Evolutionary conservation across 2,113 vertebrate species (phyloP).

Genomic region (Aspidoscelis tigris): DNA sequence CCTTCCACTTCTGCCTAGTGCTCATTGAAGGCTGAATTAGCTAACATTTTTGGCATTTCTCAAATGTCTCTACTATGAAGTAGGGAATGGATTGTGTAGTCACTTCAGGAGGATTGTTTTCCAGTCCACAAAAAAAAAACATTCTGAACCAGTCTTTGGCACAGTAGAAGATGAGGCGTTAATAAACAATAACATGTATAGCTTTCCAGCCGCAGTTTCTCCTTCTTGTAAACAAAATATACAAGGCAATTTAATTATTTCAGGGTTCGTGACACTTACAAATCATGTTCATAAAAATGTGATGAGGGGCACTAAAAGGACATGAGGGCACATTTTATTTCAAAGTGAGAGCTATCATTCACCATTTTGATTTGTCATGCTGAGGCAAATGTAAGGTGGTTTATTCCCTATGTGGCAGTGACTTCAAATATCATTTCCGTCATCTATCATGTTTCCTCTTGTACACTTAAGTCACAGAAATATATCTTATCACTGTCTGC

Average conservation of each 20-base stretch:
- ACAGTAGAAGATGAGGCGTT: constrained; percentile 18
- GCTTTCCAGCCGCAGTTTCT: constrained; percentile 17
- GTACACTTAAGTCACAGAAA: constrained; percentile 39
- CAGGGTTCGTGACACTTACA: constrained; percentile 60
- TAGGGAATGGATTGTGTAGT: no score
- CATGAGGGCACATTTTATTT: constrained; percentile 52
- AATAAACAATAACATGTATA: constrained; percentile 46
- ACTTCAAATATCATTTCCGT: constrained; percentile 22
- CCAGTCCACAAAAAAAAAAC: constrained; percentile 1
- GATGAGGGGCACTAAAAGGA: constrained; percentile 66
- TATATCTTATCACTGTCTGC: constrained; percentile 32
- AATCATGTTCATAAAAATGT: constrained; percentile 61
- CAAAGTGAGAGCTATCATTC: constrained; percentile 65
- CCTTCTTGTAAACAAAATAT: constrained; percentile 39
- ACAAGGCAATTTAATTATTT: constrained; percentile 60
- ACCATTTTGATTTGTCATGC: constrained; percentile 40
- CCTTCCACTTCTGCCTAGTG: no score
- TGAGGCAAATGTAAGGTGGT: constrained; percentile 30
- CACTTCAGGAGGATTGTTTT: not conserved
- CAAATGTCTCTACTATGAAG: no score
- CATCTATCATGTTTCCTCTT: constrained; percentile 49
- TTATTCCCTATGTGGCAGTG: constrained; percentile 26
- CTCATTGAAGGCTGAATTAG: no score
- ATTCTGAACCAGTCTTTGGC: constrained; percentile 43
- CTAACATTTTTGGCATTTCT: no score